These are phyloP conservation scores for Xiphorhynchus elegans DNA, from an alignment of 2,113 vertebrate species.

Conservation along the genomic window DNA sequence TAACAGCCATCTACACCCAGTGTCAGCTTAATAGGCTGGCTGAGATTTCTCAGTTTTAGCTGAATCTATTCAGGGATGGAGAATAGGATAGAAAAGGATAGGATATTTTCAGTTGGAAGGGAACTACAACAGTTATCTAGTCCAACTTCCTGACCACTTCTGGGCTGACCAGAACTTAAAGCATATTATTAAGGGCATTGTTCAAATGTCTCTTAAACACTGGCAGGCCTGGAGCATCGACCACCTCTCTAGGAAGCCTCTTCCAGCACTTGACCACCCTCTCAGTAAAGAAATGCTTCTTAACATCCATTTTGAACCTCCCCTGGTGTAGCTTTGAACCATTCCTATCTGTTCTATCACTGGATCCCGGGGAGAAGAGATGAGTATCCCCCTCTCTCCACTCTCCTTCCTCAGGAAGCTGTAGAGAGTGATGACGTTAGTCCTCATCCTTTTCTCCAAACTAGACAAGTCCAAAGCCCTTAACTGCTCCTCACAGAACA, in stretches of 20 bases:
- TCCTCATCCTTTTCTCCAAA: neutral
- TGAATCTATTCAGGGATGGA: neutral
- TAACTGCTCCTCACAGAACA: neutral
- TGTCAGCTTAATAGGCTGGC: neutral
- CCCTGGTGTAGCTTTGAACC: neutral
- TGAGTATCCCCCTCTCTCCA: neutral
- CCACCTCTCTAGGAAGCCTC: neutral
- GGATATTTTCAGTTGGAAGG: neutral
- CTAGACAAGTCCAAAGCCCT: neutral
- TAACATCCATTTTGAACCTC: neutral
- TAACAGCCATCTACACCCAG: neutral
- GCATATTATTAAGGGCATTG: neutral
- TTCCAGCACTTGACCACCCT: neutral
- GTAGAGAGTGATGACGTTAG: neutral
- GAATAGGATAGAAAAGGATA: too few species aligned
- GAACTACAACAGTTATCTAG: neutral
- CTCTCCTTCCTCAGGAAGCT: neutral
- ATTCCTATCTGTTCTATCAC: accelerated
- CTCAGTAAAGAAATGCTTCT: neutral
- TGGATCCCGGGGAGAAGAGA: neutral
- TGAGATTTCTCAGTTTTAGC: neutral
- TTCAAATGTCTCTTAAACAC: neutral
- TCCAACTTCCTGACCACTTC: neutral
- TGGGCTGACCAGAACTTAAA: neutral
- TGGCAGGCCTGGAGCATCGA: neutral